A percentile compares a stretch with the other conserved stretches of the same genome.
These are phyloP conservation scores for Chionomys nivalis DNA, from an alignment of 2,113 vertebrate genomes.

Conservation along the genomic window DNA sequence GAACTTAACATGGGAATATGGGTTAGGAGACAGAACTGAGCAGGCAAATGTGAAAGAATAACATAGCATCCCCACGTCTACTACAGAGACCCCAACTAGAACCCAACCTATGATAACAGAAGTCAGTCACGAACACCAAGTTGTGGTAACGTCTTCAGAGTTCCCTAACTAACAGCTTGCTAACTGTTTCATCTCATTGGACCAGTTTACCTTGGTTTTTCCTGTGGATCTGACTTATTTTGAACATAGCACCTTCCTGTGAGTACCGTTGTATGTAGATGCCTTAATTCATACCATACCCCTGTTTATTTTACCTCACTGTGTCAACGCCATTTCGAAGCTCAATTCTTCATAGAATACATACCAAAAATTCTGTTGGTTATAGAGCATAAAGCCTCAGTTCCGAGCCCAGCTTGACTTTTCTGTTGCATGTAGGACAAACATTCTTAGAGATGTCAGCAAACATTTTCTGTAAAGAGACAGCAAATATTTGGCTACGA, in stretches of 20 bases:
- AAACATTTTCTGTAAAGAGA: not conserved
- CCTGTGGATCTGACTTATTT: not conserved
- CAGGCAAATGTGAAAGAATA: not conserved
- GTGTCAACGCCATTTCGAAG: not conserved
- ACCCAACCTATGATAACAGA: not conserved
- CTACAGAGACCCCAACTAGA: not conserved
- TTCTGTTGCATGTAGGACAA: not conserved
- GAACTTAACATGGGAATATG: too few relatives aligned
- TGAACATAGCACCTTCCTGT: too few relatives aligned
- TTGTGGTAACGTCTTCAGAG: not conserved
- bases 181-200: not conserved
- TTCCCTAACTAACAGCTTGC: not conserved
- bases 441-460: not conserved
- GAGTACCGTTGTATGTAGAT: not conserved
- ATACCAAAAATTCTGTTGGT: not conserved
- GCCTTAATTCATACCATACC: not conserved
- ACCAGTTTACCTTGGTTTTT: not conserved
- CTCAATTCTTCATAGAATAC: too few relatives aligned
- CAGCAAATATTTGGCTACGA: not conserved
- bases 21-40: not conserved
- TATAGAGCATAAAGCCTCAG: not conserved
- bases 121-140: not conserved
- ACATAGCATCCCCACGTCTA: not conserved
- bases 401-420: not conserved
- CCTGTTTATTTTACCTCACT: not conserved